Percentiles rank a stretch among this genome's conserved stretches.
Evolutionary conservation across 1,140 invertebrate species (phyloP).

Genomic region (Agrypnia vestita): DNA sequence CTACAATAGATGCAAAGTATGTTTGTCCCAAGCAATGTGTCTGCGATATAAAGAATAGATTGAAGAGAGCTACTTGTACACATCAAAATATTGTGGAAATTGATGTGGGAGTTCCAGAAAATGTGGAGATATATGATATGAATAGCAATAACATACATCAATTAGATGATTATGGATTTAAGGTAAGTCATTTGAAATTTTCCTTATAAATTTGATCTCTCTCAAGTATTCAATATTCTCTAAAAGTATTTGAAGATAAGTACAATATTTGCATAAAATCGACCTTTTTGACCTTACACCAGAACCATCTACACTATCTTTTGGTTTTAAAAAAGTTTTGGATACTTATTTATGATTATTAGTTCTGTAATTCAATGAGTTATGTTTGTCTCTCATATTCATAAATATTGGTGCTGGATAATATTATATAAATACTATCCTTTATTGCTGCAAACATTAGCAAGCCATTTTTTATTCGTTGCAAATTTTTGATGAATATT

Average conservation of each 20-base stretch:
- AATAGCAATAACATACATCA: slow-evolving; percentile 71
- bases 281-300: background rate
- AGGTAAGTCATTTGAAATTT: slow-evolving; percentile 64
- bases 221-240: too few relatives aligned
- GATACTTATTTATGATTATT: too few relatives aligned
- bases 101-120: slow-evolving; percentile 68
- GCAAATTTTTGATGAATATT: slow-evolving; percentile 19
- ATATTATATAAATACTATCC: too few relatives aligned
- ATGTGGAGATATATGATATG: slow-evolving; percentile 71
- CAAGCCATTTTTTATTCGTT: background rate
- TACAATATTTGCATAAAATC: background rate
- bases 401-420: too few relatives aligned
- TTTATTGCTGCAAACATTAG: too few relatives aligned
- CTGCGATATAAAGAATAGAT: slow-evolving; percentile 70
- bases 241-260: too few relatives aligned
- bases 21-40: slow-evolving; percentile 72
- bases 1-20: slow-evolving; percentile 15
- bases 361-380: too few relatives aligned
- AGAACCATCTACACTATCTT: too few relatives aligned
- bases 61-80: slow-evolving; percentile 70
- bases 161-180: slow-evolving; percentile 71
- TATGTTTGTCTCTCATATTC: too few relatives aligned
- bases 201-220: background rate
- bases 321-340: too few relatives aligned
- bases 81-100: slow-evolving; percentile 70